Percentiles rank a stretch among this genome's conserved stretches.
Conservation (phyloP, 2,888 invertebrate genomes). For the Nomada ruficornis region DNA sequence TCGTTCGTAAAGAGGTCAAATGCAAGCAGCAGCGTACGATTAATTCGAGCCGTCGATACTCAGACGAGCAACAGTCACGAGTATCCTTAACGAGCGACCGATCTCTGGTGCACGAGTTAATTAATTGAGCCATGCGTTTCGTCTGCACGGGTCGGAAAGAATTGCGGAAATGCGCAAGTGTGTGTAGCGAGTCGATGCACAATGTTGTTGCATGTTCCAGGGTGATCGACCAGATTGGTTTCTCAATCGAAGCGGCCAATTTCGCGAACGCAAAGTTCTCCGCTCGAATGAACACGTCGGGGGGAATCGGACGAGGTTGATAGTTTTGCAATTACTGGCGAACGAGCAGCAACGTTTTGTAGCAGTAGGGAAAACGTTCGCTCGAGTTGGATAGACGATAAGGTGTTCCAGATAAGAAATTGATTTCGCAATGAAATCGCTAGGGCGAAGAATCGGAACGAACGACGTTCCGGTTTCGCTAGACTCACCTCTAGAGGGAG, state of each 20-base stretch:
- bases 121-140: neutral
- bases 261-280: neutral
- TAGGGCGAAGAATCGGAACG: constrained; percentile 22
- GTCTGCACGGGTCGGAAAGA: neutral
- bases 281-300: neutral
- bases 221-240: neutral
- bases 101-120: neutral
- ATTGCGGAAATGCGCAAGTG: constrained; percentile 6
- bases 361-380: neutral
- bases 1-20: constrained; percentile 23
- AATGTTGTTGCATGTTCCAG: too few species aligned
- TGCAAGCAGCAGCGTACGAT: constrained; percentile 1
- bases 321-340: neutral
- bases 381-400: neutral
- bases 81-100: neutral
- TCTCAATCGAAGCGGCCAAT: neutral
- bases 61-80: neutral
- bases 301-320: neutral
- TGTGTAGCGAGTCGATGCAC: neutral
- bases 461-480: constrained; percentile 57
- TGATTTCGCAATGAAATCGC: constrained; percentile 16
- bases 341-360: neutral
- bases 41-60: neutral
- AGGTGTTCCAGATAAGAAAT: neutral
- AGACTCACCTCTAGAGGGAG: constrained; percentile 84